Evolutionary conservation across 2,797 vertebrate genomes (phyloP).

Genomic region (Cryptoblepharus egeriae): DNA sequence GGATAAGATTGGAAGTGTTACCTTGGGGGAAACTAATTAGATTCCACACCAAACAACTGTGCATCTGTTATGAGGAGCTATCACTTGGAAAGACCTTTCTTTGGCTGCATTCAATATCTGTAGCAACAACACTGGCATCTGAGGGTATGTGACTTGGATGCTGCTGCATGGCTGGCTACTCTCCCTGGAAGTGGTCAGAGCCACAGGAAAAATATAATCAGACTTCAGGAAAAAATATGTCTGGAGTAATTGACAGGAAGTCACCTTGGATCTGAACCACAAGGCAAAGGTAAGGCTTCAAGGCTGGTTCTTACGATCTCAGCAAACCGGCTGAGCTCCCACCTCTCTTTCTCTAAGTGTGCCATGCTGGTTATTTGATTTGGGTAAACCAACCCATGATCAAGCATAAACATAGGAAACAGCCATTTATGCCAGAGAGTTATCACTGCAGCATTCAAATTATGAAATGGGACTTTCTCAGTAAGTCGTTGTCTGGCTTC

Average conservation of each 20-base stretch:
- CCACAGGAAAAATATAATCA: background rate
- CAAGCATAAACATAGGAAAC: slow-evolving; percentile 38
- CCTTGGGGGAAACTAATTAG: background rate
- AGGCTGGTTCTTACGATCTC: background rate
- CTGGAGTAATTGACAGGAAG: background rate
- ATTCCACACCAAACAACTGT: background rate
- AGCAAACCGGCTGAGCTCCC: background rate
- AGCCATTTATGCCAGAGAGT: slow-evolving; percentile 15
- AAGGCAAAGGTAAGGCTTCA: background rate
- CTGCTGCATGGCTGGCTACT: background rate
- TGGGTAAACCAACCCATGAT: slow-evolving; percentile 17
- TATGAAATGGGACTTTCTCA: slow-evolving; percentile 28
- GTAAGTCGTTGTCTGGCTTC: slow-evolving; percentile 19
- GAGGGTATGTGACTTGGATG: background rate
- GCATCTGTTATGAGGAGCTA: background rate
- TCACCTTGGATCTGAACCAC: background rate
- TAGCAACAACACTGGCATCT: background rate
- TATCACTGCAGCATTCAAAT: slow-evolving; percentile 33
- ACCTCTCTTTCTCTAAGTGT: background rate
- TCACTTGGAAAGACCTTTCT: background rate
- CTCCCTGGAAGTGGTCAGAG: background rate
- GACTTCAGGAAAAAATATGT: background rate
- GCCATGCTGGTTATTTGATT: background rate
- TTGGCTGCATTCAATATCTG: background rate
- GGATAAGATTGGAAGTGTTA: background rate